Base-by-base conservation (phyloP, 2,888 invertebrate species). In the Agrochola litura region DNA sequence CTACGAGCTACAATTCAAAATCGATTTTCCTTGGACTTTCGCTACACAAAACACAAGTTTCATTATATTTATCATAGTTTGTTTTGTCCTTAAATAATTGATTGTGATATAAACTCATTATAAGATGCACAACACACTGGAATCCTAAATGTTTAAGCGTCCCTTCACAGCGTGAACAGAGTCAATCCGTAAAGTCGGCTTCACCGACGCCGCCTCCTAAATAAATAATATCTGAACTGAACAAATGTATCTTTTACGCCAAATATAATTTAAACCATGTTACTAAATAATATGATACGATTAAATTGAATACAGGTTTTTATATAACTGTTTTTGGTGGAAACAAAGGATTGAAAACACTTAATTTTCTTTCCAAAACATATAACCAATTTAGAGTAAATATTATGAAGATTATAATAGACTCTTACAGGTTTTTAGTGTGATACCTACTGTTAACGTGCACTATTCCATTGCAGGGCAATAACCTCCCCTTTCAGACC, bases 151-250 rank as follows among this genome's bases (percentile, higher is more conserved):
- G 56, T 77, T 77, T 79, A 61, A 82, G 73, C 77, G 41, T 58
- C 73, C 73, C 78, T 83, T 81, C 80, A 54, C 56, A 25, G 73
- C 56, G 76, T 60, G 71, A 58, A 72, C 70, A n/a, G 43, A 83
- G 73, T 77, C 83, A 83, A 82, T 82, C 84, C 84, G 80, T 84
- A 79, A 83, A 79, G 74, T 61, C 73, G 71, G 73, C 54, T 61
- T 37, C 70, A 43, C 71, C 64, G 69, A 73, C 60, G 67, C 66
- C 19, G 30, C 60, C 16, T 54, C 84, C 80, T 82, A 82, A 82
- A 82, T 82, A 82, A 82, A 84, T 84, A 78, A 83, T 71, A 74
- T 72, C 41, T 43, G 54, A 79, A 49, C 73, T 54, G 70, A 79
- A 83, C 82, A 83, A 79, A 83, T 65, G 58, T 83, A 68, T 77